Percentiles rank a stretch among this genome's conserved stretches.
phyloP scores from a whole-genome alignment of 2,888 invertebrate species.

The Spodoptera littoralis region DNA sequence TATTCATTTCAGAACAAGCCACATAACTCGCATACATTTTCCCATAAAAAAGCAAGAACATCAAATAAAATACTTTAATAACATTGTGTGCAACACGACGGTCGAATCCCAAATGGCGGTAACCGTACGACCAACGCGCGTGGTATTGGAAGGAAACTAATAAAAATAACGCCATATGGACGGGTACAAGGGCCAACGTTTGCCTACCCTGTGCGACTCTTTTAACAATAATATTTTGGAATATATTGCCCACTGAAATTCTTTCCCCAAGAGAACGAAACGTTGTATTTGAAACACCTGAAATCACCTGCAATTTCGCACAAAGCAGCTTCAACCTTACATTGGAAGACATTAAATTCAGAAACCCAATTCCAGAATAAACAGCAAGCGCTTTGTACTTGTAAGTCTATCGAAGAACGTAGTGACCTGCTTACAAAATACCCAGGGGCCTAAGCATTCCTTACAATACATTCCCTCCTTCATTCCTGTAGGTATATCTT shows the following conservation, averaged over 20 bases:
- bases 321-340: conserved; percentile 23
- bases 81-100: conserved; percentile 41
- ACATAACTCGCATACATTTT: conserved; percentile 9
- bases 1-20: conserved; percentile 2
- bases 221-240: conserved; percentile 43
- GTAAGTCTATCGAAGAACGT: conserved; percentile 39
- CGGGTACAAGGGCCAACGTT: conserved; percentile 48
- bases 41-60: conserved; percentile 33
- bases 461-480: conserved; percentile 35
- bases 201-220: conserved; percentile 27
- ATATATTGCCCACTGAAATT: conserved; percentile 17
- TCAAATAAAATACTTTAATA: conserved; percentile 49
- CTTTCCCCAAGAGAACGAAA: conserved; percentile 1
- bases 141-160: conserved; percentile 61
- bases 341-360: conserved; percentile 10
- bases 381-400: conserved; percentile 31
- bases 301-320: conserved; percentile 1
- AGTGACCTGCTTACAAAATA: conserved; percentile 45
- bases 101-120: conserved; percentile 50
- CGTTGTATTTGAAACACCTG: conserved; percentile 17
- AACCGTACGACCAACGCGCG: conserved; percentile 23
- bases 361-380: conserved; percentile 27
- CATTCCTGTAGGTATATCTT: conserved; percentile 25
- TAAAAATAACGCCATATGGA: conserved; percentile 72
- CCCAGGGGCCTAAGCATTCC: conserved; percentile 32